Evolutionary conservation across 2,797 vertebrate genomes (phyloP).

Genomic region (Gallirallus australis): DNA sequence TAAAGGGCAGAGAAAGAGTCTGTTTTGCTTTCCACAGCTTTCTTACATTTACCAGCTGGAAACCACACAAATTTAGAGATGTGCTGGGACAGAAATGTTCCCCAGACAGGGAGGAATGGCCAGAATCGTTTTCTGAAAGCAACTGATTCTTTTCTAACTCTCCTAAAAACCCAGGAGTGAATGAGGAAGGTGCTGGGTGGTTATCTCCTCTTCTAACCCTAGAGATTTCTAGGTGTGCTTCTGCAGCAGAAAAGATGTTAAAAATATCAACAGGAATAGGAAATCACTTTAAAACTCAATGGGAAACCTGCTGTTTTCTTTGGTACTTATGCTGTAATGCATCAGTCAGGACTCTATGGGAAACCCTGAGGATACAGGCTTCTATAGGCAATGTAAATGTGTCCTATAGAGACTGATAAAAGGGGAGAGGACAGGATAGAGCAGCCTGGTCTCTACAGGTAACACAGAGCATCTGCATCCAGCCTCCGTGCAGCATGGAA

Average conservation of each 20-base stretch:
- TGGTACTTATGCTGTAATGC: background rate
- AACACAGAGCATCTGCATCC: background rate
- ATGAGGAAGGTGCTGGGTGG: background rate
- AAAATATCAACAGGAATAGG: background rate
- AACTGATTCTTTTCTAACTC: background rate
- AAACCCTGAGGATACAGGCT: background rate
- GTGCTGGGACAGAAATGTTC: background rate
- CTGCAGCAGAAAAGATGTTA: background rate
- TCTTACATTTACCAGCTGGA: background rate
- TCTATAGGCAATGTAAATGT: background rate
- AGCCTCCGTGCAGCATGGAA: background rate
- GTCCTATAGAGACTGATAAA: background rate
- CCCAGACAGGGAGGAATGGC: background rate
- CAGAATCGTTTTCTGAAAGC: background rate
- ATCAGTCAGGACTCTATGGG: background rate
- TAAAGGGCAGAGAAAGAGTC: background rate
- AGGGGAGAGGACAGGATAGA: background rate
- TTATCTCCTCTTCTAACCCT: background rate
- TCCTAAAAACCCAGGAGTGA: background rate
- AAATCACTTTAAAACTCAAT: background rate
- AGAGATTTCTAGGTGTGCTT: background rate
- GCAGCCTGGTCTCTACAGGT: slow-evolving; percentile 13
- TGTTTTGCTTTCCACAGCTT: background rate
- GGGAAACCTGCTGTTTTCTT: background rate
- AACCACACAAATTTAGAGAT: background rate